A percentile compares a stretch with the other conserved stretches of the same genome.
These are phyloP conservation scores for Chloromyia formosa DNA, from an alignment of 2,888 invertebrate genomes.

Conservation along the genomic window DNA sequence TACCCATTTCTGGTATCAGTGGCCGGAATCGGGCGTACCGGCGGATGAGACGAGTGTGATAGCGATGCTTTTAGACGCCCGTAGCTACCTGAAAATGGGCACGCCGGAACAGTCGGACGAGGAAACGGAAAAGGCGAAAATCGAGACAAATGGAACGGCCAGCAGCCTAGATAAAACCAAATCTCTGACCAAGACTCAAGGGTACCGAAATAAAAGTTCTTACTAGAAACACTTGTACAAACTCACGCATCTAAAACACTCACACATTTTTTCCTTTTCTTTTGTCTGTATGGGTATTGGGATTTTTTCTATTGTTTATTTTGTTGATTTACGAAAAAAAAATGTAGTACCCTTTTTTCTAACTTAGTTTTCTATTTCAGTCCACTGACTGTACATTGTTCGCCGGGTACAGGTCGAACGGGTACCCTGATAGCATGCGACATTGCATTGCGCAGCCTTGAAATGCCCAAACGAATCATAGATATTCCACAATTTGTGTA, in stretches of 20 bases:
- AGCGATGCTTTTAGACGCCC: slow-evolving; percentile 86
- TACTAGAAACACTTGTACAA: slow-evolving; percentile 35
- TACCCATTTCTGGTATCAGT: slow-evolving; percentile 93
- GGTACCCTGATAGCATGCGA: slow-evolving; percentile 89
- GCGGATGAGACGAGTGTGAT: slow-evolving; percentile 84
- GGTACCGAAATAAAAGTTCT: slow-evolving; percentile 57
- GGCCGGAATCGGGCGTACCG: slow-evolving; percentile 87
- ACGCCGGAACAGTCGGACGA: slow-evolving; percentile 59
- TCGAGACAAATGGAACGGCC: slow-evolving; percentile 22
- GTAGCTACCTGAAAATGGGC: slow-evolving; percentile 65
- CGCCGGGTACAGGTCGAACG: slow-evolving; percentile 90
- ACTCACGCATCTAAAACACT: slow-evolving; percentile 19
- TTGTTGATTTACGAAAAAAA: slow-evolving; percentile 38
- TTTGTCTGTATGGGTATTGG: neutral
- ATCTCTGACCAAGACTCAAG: slow-evolving; percentile 57
- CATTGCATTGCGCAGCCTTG: slow-evolving; percentile 86
- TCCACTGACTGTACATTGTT: slow-evolving; percentile 84
- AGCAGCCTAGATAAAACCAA: slow-evolving; percentile 46
- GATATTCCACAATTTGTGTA: slow-evolving; percentile 89
- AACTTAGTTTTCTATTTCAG: slow-evolving; percentile 61
- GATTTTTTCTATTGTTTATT: slow-evolving; percentile 44
- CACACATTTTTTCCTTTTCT: neutral
- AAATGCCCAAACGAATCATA: slow-evolving; percentile 76
- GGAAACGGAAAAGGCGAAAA: slow-evolving; percentile 47
- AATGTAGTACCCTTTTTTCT: neutral